Conservation (phyloP, 2,113 vertebrate species). For the Callorhinus ursinus region DNA sequence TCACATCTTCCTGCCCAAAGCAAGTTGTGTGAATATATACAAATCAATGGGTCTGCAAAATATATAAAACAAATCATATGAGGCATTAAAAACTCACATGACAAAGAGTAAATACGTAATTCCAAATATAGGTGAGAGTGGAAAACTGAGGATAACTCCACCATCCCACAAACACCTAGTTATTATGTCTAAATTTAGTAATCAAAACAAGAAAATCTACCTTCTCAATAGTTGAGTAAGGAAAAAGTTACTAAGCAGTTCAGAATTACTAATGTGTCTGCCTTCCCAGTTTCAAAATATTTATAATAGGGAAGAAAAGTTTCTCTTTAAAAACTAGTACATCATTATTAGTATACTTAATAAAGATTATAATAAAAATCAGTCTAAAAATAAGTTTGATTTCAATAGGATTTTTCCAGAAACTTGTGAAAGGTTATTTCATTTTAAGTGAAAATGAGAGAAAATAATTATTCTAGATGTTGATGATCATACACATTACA, state of each 20-base stretch:
- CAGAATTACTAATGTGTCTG: background rate
- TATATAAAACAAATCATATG: background rate
- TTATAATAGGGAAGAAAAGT: background rate
- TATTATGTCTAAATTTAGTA: background rate
- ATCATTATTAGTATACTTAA: background rate
- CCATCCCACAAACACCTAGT: fast-evolving
- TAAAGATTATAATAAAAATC: background rate
- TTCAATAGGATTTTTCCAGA: background rate
- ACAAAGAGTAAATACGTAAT: background rate
- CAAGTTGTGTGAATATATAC: background rate
- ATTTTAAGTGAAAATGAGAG: background rate
- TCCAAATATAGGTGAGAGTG: background rate
- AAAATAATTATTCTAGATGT: background rate
- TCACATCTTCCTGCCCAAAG: background rate
- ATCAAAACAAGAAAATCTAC: background rate
- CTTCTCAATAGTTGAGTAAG: background rate
- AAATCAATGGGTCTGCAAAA: background rate
- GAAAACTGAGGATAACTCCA: background rate
- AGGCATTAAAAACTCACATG: background rate
- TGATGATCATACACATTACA: background rate
- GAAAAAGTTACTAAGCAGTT: background rate
- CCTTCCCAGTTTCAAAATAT: background rate
- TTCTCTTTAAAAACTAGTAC: background rate
- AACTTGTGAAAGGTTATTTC: background rate
- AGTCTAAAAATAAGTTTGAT: background rate